Conservation (phyloP, 1,140 invertebrate species). For the Diorhabda sublineata region DNA sequence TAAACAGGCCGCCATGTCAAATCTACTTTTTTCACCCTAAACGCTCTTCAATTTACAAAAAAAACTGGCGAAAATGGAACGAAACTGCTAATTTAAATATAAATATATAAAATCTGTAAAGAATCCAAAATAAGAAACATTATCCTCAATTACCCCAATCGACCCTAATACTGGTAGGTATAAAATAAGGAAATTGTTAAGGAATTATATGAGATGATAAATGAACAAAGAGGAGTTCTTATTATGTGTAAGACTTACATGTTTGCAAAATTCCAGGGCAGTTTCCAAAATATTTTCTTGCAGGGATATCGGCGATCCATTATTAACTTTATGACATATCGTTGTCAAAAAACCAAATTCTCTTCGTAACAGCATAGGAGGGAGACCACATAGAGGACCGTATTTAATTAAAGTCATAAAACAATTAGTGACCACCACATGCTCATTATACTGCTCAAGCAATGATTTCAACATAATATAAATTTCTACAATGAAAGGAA, state of each 20-base stretch:
- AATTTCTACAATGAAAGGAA: conserved; percentile 2
- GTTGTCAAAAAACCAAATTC: conserved; percentile 35
- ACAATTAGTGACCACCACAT: conserved; percentile 29
- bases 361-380: conserved; percentile 26
- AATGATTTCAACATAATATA: conserved; percentile 8
- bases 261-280: conserved; percentile 30
- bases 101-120: too few species aligned
- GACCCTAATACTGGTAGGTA: too few species aligned
- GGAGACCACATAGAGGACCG: conserved; percentile 31
- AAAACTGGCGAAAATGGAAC: too few species aligned
- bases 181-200: too few species aligned
- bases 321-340: conserved; percentile 26
- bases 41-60: too few species aligned
- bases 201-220: too few species aligned
- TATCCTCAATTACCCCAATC: too few species aligned
- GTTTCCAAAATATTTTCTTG: conserved; percentile 32
- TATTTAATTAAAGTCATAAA: conserved; percentile 32
- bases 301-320: conserved; percentile 13
- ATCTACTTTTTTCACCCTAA: too few species aligned
- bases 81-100: too few species aligned
- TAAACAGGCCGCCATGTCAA: too few species aligned
- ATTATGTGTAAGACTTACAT: conserved; percentile 28
- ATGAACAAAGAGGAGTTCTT: too few species aligned
- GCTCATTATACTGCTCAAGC: conserved; percentile 6
- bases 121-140: too few species aligned